Evolutionary conservation across 2,113 vertebrate genomes (phyloP), one percentile per base, ranked within the genome.

Genomic region (Pongo pygmaeus): DNA sequence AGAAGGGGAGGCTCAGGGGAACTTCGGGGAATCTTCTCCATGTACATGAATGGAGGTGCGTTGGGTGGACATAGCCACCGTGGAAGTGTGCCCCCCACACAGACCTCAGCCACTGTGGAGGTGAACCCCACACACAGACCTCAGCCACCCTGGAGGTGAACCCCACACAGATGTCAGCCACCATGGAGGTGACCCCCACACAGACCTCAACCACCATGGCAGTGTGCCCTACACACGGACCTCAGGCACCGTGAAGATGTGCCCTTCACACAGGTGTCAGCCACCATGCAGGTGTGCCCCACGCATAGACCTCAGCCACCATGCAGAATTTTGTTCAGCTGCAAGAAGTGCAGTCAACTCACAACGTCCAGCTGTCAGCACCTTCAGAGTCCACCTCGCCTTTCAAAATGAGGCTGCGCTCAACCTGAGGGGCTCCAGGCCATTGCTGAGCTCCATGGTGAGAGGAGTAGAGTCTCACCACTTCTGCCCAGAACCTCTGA

Each of bases 91-190:
- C 67, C 67, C 32, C 14, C 0, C 13, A 67, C 64, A 67, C 30
- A 32, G 59, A 61, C 23, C 59, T 61, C 59, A 59, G 57, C 57
- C 57, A 59, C 57, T 8, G 5, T 0, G 16, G 23, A 55, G 38
- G 59, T 3, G 16, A 11, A 35, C 13, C 32, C 22, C 7, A 3
- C 0, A 3, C 0, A 12, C 84, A n/a, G 22, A 4, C 18, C 23
- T n/a, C 61, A 57, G 55, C 55, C 43, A 75, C 27, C 7, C 27
- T 18, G 61, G 38, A 38, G 40, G 55, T 6, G 55, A 22, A 8
- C 20, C 7, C 55, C 55, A 57, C 55, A 57, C 55, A 9, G 55
- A 57, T 22, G 8, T 57, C 55, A 23, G 55, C 8, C 55, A 23
- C 8, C 55, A 57, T 1, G 22, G 55, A 57, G 18, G 20, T 3